These are phyloP conservation scores for Falcaria lacertinaria DNA, from an alignment of 2,888 invertebrate species.

Conservation along the genomic window DNA sequence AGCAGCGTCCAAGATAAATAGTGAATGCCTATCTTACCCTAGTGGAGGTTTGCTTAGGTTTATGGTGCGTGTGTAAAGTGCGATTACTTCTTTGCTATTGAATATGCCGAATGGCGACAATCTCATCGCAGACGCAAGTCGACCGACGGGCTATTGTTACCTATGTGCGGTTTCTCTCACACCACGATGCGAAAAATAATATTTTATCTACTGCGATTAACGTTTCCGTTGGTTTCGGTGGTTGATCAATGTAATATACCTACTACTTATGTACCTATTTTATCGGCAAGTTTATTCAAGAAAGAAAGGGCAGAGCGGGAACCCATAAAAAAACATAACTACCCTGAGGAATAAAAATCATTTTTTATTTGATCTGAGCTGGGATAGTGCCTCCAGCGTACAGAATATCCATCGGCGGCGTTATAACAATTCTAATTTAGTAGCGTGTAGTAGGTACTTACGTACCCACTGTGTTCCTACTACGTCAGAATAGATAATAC, in stretches of 20 bases:
- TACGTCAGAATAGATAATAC: too few species aligned
- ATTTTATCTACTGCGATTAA: neutral
- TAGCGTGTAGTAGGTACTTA: too few species aligned
- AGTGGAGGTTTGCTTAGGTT: constrained; percentile 69
- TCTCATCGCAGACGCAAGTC: constrained; percentile 18
- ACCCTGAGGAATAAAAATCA: too few species aligned
- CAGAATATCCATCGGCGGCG: too few species aligned
- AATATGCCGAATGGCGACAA: constrained; percentile 55
- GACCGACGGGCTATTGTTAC: constrained; percentile 26
- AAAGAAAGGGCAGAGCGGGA: too few species aligned
- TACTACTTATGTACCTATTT: too few species aligned
- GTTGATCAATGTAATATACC: neutral
- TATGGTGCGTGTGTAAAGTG: constrained; percentile 71
- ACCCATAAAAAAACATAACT: too few species aligned
- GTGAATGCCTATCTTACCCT: constrained; percentile 48
- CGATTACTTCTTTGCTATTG: constrained; percentile 61
- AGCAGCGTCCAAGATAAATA: constrained; percentile 61
- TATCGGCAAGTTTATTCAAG: too few species aligned
- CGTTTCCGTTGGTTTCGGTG: neutral
- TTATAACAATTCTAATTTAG: too few species aligned
- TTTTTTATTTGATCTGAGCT: too few species aligned
- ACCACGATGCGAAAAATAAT: neutral
- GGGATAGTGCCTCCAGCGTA: too few species aligned
- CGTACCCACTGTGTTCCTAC: too few species aligned
- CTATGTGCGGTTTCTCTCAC: constrained; percentile 8